Base-by-base conservation (phyloP, 2,113 vertebrate species). In the Pelecanoides urinatrix region DNA sequence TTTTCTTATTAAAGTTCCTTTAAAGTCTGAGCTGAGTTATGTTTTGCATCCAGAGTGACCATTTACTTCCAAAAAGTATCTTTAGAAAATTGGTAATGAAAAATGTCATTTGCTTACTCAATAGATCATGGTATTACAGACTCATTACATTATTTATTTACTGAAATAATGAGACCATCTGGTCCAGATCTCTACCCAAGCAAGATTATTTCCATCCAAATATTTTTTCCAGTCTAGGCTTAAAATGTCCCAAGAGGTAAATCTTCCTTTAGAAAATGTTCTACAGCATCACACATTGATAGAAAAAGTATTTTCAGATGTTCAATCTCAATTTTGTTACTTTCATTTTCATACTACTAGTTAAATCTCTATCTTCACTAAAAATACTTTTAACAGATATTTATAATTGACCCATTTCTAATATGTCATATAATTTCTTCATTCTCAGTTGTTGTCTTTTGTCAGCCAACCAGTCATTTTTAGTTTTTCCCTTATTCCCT, bases 41-140 rank as follows among this genome's bases (percentile, higher is more conserved):
- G 15, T 70, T 93, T 89, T 95, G 8, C 12, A 84, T 58, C n/a
- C 59, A 68, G 59, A 92, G 52, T 93, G 90, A 94, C 82, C 79
- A 50, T 76, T 78, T 91, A 7, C 34, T 92, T 97, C 72, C 56
- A 95, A 79, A 90, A 72, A 44, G 55, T 50, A 65, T 85, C 83
- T 95, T 94, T 92, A 96, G 66, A 91, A 97, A 94, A 89, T 21
- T 87, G 70, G 50, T 93, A 95, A 92, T 96, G 70, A 91, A 94
- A 96, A 96, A 94, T 92, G 91, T n/a, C 89, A 95, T 89, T 94
- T 94, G 80, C 91, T 94, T 94, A 76, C 70, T 90, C 76, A 94
- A 91, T 65, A 85, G 92, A 95, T 94, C 83, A 95, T 71, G 53
- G 53, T 90, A 86, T 96, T 90, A 73, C 40, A 82, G 63, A 84